These are phyloP conservation scores for Parasteatoda tepidariorum DNA, from an alignment of 1,140 invertebrate genomes.

Conservation along the genomic window DNA sequence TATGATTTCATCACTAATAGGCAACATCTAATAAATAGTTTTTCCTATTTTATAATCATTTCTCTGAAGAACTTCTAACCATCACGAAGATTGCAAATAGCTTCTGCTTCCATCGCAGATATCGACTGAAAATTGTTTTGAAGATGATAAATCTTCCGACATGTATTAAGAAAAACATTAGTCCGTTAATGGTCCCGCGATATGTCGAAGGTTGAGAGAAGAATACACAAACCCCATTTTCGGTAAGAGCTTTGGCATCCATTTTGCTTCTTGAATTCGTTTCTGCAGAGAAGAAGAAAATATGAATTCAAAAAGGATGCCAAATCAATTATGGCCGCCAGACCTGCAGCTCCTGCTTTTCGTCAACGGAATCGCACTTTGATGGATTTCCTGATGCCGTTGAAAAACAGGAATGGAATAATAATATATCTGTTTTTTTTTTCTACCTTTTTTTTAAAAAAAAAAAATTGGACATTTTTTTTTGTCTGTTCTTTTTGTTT, in stretches of 20 bases:
- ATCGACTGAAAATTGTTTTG: not conserved
- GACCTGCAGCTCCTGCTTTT: conserved; percentile 40
- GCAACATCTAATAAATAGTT: no score
- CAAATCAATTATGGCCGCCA: conserved; percentile 37
- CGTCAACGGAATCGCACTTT: conserved; percentile 20
- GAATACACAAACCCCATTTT: conserved; percentile 22
- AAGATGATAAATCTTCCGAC: not conserved
- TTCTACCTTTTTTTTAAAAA: not conserved
- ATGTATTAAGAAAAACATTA: not conserved
- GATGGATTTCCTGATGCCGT: conserved; percentile 18
- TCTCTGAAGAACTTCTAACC: no score
- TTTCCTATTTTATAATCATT: not conserved
- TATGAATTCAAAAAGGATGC: conserved; percentile 26
- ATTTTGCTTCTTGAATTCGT: not conserved
- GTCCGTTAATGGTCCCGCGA: not conserved
- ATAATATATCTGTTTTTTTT: conserved; percentile 19
- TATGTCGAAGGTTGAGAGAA: not conserved
- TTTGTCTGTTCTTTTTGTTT: not conserved
- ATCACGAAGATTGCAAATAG: not conserved
- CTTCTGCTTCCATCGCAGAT: not conserved
- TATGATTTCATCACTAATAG: no score
- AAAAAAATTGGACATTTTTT: not conserved
- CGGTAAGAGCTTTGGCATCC: conserved; percentile 12
- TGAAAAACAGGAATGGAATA: conserved; percentile 36
- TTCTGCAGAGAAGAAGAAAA: not conserved